Conservation (phyloP, 2,888 invertebrate genomes). For the Gortyna flavago region DNA sequence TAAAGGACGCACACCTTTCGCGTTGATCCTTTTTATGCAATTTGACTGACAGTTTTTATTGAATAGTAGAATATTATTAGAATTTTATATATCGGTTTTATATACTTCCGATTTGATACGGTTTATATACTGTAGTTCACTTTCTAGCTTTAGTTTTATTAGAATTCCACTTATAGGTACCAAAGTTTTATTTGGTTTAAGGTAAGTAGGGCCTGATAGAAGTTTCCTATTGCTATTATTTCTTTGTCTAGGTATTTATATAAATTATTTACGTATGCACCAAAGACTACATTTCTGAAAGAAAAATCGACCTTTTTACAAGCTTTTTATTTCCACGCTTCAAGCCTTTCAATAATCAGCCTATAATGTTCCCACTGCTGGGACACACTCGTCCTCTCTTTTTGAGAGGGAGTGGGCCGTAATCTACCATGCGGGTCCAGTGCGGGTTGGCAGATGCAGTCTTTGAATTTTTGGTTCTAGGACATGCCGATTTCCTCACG, state of each 20-base stretch:
- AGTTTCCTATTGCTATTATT: not conserved
- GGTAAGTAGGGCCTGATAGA: not conserved
- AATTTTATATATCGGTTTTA: conserved; percentile 56
- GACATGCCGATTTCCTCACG: too few species aligned
- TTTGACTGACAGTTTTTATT: conserved; percentile 86
- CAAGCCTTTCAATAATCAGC: too few species aligned
- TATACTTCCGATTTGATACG: conserved; percentile 47
- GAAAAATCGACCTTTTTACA: not conserved
- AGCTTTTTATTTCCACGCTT: not conserved
- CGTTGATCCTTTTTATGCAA: conserved; percentile 86
- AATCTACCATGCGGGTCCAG: too few species aligned
- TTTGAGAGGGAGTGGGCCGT: too few species aligned
- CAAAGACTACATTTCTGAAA: not conserved
- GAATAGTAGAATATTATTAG: conserved; percentile 71
- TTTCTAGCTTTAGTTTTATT: not conserved
- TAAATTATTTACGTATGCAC: not conserved
- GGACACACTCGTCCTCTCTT: too few species aligned
- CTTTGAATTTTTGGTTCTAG: too few species aligned
- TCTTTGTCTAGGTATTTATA: not conserved
- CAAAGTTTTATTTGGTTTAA: not conserved
- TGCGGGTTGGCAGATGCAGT: too few species aligned
- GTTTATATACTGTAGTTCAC: conserved; percentile 5
- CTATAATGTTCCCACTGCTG: too few species aligned
- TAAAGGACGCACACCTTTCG: conserved; percentile 87
- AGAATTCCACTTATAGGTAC: not conserved